Percentiles rank a stretch among this genome's conserved stretches.
These are phyloP conservation scores for Sinohyriopsis cumingii DNA, from an alignment of 2,888 invertebrate genomes.

Conservation along the genomic window DNA sequence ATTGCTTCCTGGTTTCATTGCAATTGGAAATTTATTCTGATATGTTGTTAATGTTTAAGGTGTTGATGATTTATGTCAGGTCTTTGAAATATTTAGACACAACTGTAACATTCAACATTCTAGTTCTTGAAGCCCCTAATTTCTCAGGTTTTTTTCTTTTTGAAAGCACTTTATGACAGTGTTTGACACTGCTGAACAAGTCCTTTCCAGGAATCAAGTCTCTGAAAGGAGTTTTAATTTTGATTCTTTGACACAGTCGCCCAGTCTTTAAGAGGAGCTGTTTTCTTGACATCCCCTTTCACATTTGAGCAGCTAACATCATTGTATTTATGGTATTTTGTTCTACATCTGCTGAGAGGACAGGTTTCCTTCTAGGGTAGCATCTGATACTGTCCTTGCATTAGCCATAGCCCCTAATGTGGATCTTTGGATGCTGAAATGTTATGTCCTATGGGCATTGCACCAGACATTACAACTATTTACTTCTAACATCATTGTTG, in stretches of 20 bases:
- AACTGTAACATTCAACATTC: too few relatives aligned
- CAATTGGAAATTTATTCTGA: neutral
- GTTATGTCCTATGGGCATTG: too few relatives aligned
- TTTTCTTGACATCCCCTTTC: neutral
- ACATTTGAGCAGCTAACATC: neutral
- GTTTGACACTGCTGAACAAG: neutral
- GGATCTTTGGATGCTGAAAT: too few relatives aligned
- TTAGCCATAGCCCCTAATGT: too few relatives aligned
- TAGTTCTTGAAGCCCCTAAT: too few relatives aligned
- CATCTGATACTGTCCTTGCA: too few relatives aligned
- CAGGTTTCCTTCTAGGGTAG: too few relatives aligned
- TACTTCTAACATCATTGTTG: too few relatives aligned
- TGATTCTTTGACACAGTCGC: neutral
- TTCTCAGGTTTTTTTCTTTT: neutral
- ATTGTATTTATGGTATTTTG: neutral
- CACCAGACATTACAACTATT: too few relatives aligned
- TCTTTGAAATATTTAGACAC: too few relatives aligned
- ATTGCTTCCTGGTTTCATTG: neutral
- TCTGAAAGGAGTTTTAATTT: neutral
- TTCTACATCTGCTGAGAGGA: neutral
- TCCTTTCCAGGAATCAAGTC: neutral
- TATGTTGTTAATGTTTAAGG: too few relatives aligned
- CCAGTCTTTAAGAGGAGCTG: neutral
- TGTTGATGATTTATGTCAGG: too few relatives aligned
- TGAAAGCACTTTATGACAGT: neutral